Evolutionary conservation across 2,113 vertebrate genomes (phyloP).

Genomic region (Aplodontia rufa): DNA sequence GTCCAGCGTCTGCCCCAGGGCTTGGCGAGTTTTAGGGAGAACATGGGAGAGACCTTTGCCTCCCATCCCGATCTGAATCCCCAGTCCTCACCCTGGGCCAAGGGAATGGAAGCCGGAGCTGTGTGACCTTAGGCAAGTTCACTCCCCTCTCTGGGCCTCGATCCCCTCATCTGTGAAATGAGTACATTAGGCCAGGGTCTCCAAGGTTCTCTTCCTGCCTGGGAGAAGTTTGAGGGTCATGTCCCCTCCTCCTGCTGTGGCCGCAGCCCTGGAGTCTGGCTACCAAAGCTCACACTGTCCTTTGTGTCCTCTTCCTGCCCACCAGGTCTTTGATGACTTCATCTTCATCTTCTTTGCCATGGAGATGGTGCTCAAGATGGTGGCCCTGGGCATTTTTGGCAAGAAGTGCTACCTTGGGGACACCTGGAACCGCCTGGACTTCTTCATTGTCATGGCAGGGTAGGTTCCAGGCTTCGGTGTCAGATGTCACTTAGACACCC

Average conservation of each 20-base stretch:
- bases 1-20: not conserved
- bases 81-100: not conserved
- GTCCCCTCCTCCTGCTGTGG: not conserved
- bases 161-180: not conserved
- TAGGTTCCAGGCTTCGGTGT: slow-evolving; percentile 79
- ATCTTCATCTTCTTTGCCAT: slow-evolving; percentile 95
- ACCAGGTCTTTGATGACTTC: slow-evolving; percentile 88
- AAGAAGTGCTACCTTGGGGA: slow-evolving; percentile 97
- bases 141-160: not conserved
- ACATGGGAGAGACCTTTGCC: not conserved
- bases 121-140: not conserved
- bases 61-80: no score
- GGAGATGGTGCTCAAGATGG: slow-evolving; percentile 99
- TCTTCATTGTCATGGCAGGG: slow-evolving; percentile 99
- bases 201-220: not conserved
- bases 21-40: not conserved
- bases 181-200: not conserved
- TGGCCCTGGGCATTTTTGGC: slow-evolving; percentile 97
- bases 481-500: not conserved
- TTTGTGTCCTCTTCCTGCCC: not conserved
- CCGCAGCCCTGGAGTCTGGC: not conserved
- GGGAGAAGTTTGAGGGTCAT: not conserved
- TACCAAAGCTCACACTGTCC: not conserved
- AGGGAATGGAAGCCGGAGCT: not conserved
- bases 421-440: slow-evolving; percentile 98